Evolutionary conservation across 2,888 invertebrate genomes (phyloP), one percentile per base, ranked within the genome.

Genomic region (Pollenia amentaria): DNA sequence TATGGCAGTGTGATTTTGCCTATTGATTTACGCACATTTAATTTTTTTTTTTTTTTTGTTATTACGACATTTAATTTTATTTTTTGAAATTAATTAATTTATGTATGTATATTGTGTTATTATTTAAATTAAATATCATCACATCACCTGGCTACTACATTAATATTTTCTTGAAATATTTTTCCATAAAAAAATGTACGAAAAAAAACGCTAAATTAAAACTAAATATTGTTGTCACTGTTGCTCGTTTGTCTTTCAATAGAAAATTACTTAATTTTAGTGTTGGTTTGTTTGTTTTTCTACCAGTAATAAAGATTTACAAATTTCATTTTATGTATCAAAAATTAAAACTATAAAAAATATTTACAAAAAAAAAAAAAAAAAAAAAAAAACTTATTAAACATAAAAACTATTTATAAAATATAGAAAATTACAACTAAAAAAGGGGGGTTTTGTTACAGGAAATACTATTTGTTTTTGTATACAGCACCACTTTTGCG

Each of bases 1-100:
- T 80, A 87, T 84, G 87, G 84, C 84, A 87, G 87, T 84, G 87
- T 84, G 84, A 67, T 83, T 40, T 85, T 87, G 87, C 87, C 84
- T 87, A 81, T 84, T 78, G 67, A 72, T 83, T 83, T 77, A 83
- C 65, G 76, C 79, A 76, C 79, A 67, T 51, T 44, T 72, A 81
- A 40, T 8, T 16, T 40, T 53, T 12, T 8, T 44, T 48, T 40
- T n/a, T 18, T 51, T 29, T 10, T 40, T 53, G 6, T 11, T 29
- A 10, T 76, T 51, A 48, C 21, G 29, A 48, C 46, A 67, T 51
- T 69, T 40, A 51, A 18, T 55, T 48, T 57, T 29, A 29, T 29
- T 69, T n/a, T 38, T 44, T 46, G 12, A 29, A 16, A 10, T 64
- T 48, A 21, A 69, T 48, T 38, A 48, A 42, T 53, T 55, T 57